A percentile compares a stretch with the other conserved stretches of the same genome.
Evolutionary conservation across 1,140 invertebrate species (phyloP).

Genomic region (Leptinotarsa texana): DNA sequence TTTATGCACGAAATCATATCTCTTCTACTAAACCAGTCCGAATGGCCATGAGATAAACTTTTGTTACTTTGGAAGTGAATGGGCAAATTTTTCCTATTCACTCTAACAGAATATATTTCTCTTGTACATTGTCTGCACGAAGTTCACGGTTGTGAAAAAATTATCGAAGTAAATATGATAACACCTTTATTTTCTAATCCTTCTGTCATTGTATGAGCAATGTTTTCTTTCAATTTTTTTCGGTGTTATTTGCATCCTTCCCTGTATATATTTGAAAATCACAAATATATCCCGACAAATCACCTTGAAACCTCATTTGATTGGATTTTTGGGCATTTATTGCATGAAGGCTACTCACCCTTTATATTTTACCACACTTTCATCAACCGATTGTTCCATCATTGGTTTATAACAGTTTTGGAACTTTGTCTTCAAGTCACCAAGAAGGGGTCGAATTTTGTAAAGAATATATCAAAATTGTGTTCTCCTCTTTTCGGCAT

Average conservation of each 20-base stretch:
- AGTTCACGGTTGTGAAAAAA: slow-evolving; percentile 32
- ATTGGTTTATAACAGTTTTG: slow-evolving; percentile 41
- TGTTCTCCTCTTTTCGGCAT: slow-evolving; percentile 43
- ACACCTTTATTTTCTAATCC: slow-evolving; percentile 28
- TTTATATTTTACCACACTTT: slow-evolving; percentile 54
- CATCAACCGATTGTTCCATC: slow-evolving; percentile 49
- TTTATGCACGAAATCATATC: too few species aligned
- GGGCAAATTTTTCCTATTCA: slow-evolving; percentile 43
- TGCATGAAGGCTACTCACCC: slow-evolving; percentile 48
- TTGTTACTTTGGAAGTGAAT: slow-evolving; percentile 44
- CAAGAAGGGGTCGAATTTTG: slow-evolving; percentile 51
- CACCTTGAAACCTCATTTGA: slow-evolving; percentile 50
- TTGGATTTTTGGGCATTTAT: slow-evolving; percentile 53
- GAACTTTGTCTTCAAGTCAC: slow-evolving; percentile 44
- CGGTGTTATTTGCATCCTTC: slow-evolving; percentile 20
- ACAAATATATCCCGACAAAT: slow-evolving; percentile 30
- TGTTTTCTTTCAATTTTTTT: slow-evolving; percentile 15
- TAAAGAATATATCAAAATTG: slow-evolving; percentile 54
- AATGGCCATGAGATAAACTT: slow-evolving; percentile 50
- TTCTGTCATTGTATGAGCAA: slow-evolving; percentile 31
- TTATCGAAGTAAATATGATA: slow-evolving; percentile 36
- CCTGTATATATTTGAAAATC: slow-evolving; percentile 36
- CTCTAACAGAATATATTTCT: slow-evolving; percentile 41
- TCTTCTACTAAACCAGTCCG: slow-evolving; percentile 40
- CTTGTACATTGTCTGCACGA: slow-evolving; percentile 20